A percentile compares a stretch with the other conserved stretches of the same genome.
Conservation (phyloP, 1,140 invertebrate species). For the Drosophila mojavensis region DNA sequence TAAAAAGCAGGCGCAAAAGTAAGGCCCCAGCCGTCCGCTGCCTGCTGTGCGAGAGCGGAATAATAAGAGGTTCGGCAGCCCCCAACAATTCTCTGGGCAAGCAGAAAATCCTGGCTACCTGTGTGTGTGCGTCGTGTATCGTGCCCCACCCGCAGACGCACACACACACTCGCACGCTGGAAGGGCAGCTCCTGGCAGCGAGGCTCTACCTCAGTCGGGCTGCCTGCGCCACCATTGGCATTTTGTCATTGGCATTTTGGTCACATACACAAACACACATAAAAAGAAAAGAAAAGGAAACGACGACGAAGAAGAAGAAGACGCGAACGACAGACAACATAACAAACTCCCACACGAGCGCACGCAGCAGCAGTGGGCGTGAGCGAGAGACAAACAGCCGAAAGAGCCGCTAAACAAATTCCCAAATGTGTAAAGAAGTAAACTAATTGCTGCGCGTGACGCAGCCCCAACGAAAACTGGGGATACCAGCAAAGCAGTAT, state of each 20-base stretch:
- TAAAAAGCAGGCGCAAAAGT: slow-evolving; percentile 47
- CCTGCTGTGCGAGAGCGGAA: slow-evolving; percentile 61
- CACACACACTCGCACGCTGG: background rate
- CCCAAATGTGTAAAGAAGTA: slow-evolving; percentile 81
- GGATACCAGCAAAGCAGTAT: slow-evolving; percentile 48
- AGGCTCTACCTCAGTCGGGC: slow-evolving; percentile 25
- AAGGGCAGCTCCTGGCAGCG: slow-evolving; percentile 21
- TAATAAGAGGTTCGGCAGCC: slow-evolving; percentile 52
- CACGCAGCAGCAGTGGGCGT: background rate
- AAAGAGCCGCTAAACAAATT: slow-evolving; percentile 66
- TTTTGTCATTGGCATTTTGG: slow-evolving; percentile 77
- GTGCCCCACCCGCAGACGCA: no score
- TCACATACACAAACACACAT: slow-evolving; percentile 84
- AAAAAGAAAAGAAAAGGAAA: slow-evolving; percentile 48
- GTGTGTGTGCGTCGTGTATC: background rate
- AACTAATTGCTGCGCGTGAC: slow-evolving; percentile 83
- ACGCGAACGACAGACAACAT: slow-evolving; percentile 27
- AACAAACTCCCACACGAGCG: slow-evolving; percentile 48
- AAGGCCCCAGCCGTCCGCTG: slow-evolving; percentile 35
- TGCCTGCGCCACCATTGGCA: slow-evolving; percentile 56
- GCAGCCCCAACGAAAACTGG: slow-evolving; percentile 59
- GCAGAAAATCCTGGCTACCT: slow-evolving; percentile 21
- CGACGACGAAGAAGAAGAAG: slow-evolving; percentile 29
- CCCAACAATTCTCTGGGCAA: slow-evolving; percentile 19
- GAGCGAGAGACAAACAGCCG: slow-evolving; percentile 55